These are phyloP conservation scores for Neodiprion lecontei DNA, from an alignment of 1,140 invertebrate species.

Conservation along the genomic window DNA sequence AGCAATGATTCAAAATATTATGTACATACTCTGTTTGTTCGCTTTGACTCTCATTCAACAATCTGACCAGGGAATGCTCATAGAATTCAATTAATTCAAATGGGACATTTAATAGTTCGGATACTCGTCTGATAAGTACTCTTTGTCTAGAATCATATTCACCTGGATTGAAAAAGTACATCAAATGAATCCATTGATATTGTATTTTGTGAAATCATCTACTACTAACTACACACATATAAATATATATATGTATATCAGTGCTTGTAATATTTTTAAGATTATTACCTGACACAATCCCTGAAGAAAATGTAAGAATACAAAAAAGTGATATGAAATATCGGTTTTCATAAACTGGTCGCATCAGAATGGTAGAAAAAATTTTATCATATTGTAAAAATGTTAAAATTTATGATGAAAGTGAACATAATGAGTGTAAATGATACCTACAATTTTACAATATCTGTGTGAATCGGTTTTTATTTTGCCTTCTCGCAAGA, in stretches of 20 bases:
- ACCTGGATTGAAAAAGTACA: conserved; percentile 53
- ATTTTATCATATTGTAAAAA: background rate
- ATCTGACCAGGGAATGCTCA: conserved; percentile 59
- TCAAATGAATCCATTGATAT: background rate
- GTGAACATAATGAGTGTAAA: background rate
- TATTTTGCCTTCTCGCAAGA: background rate
- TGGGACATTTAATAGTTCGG: conserved; percentile 64
- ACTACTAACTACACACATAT: background rate
- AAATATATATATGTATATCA: background rate
- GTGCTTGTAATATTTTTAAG: background rate
- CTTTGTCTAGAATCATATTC: conserved; percentile 72
- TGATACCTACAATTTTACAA: background rate
- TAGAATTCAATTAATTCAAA: conserved; percentile 63
- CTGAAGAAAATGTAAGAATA: conserved; percentile 21
- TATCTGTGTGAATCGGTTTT: background rate
- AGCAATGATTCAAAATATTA: conserved; percentile 21
- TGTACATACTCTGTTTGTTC: conserved; percentile 50
- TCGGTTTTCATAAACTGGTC: conserved; percentile 19
- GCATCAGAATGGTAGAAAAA: conserved; percentile 16
- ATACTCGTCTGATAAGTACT: conserved; percentile 66
- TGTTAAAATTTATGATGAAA: background rate
- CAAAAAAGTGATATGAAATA: conserved; percentile 20
- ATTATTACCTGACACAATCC: conserved; percentile 33
- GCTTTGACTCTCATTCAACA: conserved; percentile 48
- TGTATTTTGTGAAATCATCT: background rate